phyloP scores from a whole-genome alignment of 2,797 vertebrate genomes.

The Chaunax sp. region DNA sequence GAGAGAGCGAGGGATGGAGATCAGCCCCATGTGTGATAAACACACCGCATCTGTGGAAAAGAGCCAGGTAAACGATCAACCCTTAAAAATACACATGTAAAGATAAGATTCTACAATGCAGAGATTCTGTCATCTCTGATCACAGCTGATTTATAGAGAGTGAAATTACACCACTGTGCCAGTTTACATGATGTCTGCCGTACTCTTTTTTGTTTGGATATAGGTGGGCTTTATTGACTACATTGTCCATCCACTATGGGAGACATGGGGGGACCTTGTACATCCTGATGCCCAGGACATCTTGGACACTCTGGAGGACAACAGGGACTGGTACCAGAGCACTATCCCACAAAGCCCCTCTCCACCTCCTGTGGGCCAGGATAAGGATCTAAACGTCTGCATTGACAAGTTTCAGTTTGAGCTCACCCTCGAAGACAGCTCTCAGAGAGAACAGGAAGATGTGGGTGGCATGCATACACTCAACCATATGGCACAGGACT shows the following conservation, averaged over 20 bases:
- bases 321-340: conserved; percentile 95
- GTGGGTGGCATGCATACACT: conserved; percentile 56
- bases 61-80: conserved; percentile 86
- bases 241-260: conserved; percentile 95
- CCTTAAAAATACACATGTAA: conserved; percentile 3
- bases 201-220: conserved; percentile 18
- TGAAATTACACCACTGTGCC: conserved; percentile 50
- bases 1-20: conserved; percentile 93
- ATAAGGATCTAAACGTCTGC: conserved; percentile 82
- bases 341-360: conserved; percentile 93
- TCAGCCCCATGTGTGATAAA: conserved; percentile 97
- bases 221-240: conserved; percentile 98
- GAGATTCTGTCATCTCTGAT: conserved; percentile 58
- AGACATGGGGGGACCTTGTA: conserved; percentile 95
- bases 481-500: conserved; percentile 75
- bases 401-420: conserved; percentile 91
- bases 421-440: conserved; percentile 85
- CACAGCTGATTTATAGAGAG: conserved; percentile 51
- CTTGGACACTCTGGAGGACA: conserved; percentile 93
- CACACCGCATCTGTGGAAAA: conserved; percentile 95
- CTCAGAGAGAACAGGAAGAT: conserved; percentile 62
- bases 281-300: conserved; percentile 95
- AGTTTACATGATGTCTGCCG: conserved; percentile 24
- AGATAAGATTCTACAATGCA: conserved; percentile 21
- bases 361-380: conserved; percentile 84